phyloP scores from a whole-genome alignment of 1,140 invertebrate genomes.

The Pissodes strobi region DNA sequence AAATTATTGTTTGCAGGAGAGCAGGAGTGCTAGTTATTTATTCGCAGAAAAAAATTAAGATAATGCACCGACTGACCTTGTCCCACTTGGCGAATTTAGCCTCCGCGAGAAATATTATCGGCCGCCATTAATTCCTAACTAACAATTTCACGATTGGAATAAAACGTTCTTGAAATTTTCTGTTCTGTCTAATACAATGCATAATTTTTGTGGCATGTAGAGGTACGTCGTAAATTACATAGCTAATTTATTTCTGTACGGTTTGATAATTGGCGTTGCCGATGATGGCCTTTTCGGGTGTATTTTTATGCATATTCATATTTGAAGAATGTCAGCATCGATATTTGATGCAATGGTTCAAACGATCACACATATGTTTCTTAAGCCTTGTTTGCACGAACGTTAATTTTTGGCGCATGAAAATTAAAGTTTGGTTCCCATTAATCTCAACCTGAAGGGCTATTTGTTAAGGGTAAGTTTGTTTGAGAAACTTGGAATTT shows the following conservation, averaged over 20 bases:
- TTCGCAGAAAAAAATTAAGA: too few species aligned
- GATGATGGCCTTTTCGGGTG: background rate
- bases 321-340: too few species aligned
- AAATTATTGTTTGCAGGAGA: too few species aligned
- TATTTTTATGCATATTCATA: too few species aligned
- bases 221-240: background rate
- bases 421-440: too few species aligned
- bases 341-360: background rate
- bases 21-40: too few species aligned
- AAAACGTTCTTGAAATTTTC: constrained; percentile 16
- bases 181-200: constrained; percentile 13
- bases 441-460: too few species aligned
- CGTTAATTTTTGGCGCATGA: too few species aligned
- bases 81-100: constrained; percentile 38
- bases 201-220: constrained; percentile 6
- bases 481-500: too few species aligned
- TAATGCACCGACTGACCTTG: constrained; percentile 32
- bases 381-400: too few species aligned
- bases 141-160: constrained; percentile 29
- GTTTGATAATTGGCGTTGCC: background rate
- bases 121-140: constrained; percentile 41
- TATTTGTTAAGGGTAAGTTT: too few species aligned
- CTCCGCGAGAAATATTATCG: constrained; percentile 36
- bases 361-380: background rate
- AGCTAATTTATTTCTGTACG: background rate